Evolutionary conservation across 1,140 invertebrate genomes (phyloP).

Genomic region (Battus philenor): DNA sequence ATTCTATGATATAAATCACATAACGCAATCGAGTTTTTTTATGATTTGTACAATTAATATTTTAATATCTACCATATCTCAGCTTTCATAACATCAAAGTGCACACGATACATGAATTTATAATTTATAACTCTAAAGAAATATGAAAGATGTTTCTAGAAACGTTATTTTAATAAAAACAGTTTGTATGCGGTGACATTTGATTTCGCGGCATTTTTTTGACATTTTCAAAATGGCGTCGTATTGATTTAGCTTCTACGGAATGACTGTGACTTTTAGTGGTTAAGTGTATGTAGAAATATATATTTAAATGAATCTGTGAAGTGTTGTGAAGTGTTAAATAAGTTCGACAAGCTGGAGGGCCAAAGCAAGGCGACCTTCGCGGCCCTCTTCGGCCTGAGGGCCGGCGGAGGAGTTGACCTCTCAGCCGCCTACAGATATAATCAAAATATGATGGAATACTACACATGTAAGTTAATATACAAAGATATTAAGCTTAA

Average conservation of each 20-base stretch:
- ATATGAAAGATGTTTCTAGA: not conserved
- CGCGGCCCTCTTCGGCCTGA: slow-evolving; percentile 71
- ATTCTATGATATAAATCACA: not conserved
- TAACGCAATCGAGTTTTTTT: slow-evolving; percentile 6
- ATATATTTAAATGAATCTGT: slow-evolving; percentile 1
- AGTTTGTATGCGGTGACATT: slow-evolving; percentile 1
- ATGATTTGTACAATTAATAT: slow-evolving; percentile 7
- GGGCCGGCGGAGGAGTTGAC: slow-evolving; percentile 82
- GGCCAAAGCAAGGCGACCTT: slow-evolving; percentile 72
- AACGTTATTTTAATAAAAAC: not conserved
- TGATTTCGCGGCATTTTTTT: slow-evolving; percentile 10
- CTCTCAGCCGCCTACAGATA: slow-evolving; percentile 95
- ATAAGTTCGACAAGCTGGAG: slow-evolving; percentile 64
- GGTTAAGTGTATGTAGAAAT: no score
- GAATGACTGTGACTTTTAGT: no score
- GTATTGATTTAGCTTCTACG: no score
- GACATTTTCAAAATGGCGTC: slow-evolving; percentile 20
- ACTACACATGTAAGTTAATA: slow-evolving; percentile 98
- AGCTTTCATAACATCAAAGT: not conserved
- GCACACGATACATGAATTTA: not conserved
- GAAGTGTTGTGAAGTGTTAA: slow-evolving; percentile 26
- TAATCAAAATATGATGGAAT: slow-evolving; percentile 99
- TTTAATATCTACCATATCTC: slow-evolving; percentile 2
- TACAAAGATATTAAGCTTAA: no score
- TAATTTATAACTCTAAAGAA: not conserved